These are phyloP conservation scores for Trematocara stigmaticum DNA, from an alignment of 2,113 vertebrate genomes.

Conservation along the genomic window DNA sequence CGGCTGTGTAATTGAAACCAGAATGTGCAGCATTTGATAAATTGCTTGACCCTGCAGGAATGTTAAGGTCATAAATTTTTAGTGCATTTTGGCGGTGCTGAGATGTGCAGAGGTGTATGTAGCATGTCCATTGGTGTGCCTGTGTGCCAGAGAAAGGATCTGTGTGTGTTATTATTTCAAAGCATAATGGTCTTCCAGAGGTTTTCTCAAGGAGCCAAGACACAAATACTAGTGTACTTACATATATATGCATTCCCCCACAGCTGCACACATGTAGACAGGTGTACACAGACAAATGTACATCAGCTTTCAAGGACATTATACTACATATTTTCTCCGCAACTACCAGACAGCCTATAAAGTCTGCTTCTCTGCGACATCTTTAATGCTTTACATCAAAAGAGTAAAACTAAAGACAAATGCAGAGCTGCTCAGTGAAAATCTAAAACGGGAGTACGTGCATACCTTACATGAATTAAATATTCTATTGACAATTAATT, in stretches of 20 bases:
- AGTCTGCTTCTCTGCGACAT: slow-evolving; percentile 9
- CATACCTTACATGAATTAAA: background rate
- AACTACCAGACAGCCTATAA: slow-evolving; percentile 41
- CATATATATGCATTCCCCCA: background rate
- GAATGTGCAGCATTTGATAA: slow-evolving; percentile 99
- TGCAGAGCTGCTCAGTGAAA: background rate
- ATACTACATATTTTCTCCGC: background rate
- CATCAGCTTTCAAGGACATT: slow-evolving; percentile 10
- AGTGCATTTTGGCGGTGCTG: slow-evolving; percentile 76
- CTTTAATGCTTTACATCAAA: slow-evolving; percentile 17
- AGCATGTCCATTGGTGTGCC: slow-evolving; percentile 39
- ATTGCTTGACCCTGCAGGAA: slow-evolving; percentile 98
- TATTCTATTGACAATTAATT: background rate
- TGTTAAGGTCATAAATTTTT: slow-evolving; percentile 96
- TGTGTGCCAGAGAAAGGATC: slow-evolving; percentile 11
- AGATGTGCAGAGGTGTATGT: slow-evolving; percentile 60
- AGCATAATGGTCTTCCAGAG: slow-evolving; percentile 74
- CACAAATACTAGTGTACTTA: background rate
- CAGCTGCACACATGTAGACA: background rate
- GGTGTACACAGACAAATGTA: background rate
- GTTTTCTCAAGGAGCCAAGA: slow-evolving; percentile 40
- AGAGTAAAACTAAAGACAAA: background rate
- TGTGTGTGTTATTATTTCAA: slow-evolving; percentile 54
- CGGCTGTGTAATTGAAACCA: slow-evolving; percentile 98
- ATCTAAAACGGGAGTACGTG: background rate